Evolutionary conservation across 2,797 vertebrate genomes (phyloP).

Genomic region (Spatula clypeata): DNA sequence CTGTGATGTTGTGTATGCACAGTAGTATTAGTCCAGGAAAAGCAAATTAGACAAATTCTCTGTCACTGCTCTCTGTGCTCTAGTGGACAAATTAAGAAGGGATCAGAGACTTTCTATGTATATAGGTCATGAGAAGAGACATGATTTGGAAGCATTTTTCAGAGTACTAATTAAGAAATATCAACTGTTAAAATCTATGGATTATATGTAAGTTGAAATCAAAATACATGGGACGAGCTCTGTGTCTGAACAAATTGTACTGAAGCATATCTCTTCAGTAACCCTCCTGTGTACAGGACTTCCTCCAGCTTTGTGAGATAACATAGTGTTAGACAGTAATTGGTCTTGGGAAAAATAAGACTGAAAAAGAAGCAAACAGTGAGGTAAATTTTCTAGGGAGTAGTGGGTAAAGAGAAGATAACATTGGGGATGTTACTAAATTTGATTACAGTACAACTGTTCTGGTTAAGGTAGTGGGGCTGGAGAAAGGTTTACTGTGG

Average conservation of each 20-base stretch:
- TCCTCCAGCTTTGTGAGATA: fast-evolving
- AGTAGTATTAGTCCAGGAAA: neutral
- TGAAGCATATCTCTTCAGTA: neutral
- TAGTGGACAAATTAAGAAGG: neutral
- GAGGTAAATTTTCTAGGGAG: neutral
- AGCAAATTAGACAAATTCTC: neutral
- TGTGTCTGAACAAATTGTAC: neutral
- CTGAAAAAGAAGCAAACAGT: neutral
- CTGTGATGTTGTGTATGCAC: fast-evolving
- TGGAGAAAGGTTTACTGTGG: neutral
- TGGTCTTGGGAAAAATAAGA: neutral
- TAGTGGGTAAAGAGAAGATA: neutral
- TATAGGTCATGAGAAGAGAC: neutral
- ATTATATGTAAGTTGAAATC: neutral
- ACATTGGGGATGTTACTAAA: neutral
- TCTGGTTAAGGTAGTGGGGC: neutral
- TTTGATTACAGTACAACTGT: neutral
- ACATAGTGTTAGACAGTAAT: neutral
- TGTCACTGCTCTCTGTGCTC: neutral
- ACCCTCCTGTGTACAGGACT: neutral
- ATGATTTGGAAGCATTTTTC: neutral
- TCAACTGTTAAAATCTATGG: fast-evolving
- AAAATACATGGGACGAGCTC: neutral
- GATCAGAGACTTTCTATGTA: neutral
- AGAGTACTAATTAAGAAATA: neutral